phyloP scores from a whole-genome alignment of 35 echinoderm and acorn worm species.

The Apostichopus californicus region DNA sequence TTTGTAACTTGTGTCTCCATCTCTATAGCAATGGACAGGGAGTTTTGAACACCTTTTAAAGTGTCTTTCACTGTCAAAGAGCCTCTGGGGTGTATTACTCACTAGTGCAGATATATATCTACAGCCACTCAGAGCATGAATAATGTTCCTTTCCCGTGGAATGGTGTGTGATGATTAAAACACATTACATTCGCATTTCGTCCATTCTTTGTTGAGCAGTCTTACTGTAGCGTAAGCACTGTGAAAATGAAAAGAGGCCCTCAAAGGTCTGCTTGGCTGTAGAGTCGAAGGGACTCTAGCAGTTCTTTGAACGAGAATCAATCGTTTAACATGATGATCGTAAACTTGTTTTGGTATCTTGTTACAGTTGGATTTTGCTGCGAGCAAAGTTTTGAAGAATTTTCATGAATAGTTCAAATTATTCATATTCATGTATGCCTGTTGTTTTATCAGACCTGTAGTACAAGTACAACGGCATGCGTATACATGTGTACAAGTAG shows the following conservation, averaged over 20 bases:
- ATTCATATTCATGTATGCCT: too few species aligned
- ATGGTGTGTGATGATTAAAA: background rate
- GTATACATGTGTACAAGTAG: too few species aligned
- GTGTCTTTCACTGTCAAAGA: background rate
- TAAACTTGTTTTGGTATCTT: background rate
- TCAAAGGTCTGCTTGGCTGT: background rate
- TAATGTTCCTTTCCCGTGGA: conserved; percentile 4
- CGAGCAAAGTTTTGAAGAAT: background rate
- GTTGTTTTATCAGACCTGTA: too few species aligned
- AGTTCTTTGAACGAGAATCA: background rate
- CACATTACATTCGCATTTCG: background rate
- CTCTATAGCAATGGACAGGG: background rate
- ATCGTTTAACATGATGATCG: background rate
- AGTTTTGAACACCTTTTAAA: conserved; percentile 6
- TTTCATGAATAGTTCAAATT: background rate
- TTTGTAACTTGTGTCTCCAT: background rate
- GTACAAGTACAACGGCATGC: too few species aligned
- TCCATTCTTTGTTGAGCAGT: background rate
- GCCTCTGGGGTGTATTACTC: conserved; percentile 28
- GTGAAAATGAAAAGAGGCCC: background rate
- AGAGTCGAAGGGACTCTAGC: background rate
- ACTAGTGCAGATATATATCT: background rate
- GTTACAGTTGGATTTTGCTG: background rate
- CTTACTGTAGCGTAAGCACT: background rate
- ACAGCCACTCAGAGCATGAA: background rate